Conservation (phyloP, 2,797 vertebrate genomes). For the Lycodopsis pacificus region DNA sequence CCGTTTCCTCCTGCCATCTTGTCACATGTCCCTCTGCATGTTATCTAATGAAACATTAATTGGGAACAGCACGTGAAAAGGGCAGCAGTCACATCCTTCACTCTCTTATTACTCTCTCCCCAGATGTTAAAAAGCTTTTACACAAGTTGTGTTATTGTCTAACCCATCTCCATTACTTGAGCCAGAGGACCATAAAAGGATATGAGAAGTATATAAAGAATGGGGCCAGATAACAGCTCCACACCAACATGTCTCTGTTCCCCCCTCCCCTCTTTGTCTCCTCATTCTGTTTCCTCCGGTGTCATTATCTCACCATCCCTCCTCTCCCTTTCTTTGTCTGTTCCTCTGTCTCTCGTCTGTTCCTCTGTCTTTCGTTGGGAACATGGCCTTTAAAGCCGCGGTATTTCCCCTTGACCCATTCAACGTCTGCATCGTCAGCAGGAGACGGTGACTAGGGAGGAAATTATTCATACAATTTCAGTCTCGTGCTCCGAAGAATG, state of each 20-base stretch:
- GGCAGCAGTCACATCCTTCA: constrained; percentile 21
- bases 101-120: constrained; percentile 7
- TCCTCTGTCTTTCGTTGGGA: constrained; percentile 23
- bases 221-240: constrained; percentile 53
- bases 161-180: constrained; percentile 32
- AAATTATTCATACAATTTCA: constrained; percentile 40
- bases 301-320: constrained; percentile 35
- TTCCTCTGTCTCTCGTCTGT: constrained; percentile 1
- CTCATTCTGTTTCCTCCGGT: constrained; percentile 25
- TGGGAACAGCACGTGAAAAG: constrained; percentile 11
- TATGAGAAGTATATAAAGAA: constrained; percentile 58
- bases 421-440: constrained; percentile 35
- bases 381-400: constrained; percentile 31
- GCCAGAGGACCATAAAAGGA: constrained; percentile 66
- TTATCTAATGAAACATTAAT: constrained; percentile 20
- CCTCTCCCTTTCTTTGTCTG: constrained; percentile 19
- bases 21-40: constrained; percentile 28
- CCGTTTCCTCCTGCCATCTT: constrained; percentile 3
- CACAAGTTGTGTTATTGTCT: constrained; percentile 34
- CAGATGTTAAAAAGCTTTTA: constrained; percentile 49
- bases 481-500: constrained; percentile 13
- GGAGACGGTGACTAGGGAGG: constrained; percentile 23
- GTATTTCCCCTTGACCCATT: constrained; percentile 61
- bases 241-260: constrained; percentile 32
- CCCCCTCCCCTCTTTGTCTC: constrained; percentile 4